phyloP scores from a whole-genome alignment of 2,888 invertebrate genomes.

The Lutraria lutraria region DNA sequence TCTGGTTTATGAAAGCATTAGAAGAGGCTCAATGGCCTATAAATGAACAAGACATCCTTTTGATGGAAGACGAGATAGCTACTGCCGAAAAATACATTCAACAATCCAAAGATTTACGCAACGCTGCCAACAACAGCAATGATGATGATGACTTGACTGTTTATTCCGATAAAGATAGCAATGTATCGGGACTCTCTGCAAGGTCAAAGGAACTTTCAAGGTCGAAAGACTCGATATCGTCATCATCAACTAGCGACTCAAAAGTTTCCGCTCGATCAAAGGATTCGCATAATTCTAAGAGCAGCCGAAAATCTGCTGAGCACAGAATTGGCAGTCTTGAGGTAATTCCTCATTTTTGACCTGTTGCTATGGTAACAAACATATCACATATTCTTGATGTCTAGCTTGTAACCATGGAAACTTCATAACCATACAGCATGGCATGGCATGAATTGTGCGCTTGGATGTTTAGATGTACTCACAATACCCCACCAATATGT shows the following conservation, averaged over 20 bases:
- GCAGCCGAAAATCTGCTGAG: slow-evolving; percentile 26
- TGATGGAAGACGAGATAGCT: slow-evolving; percentile 84
- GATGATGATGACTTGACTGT: slow-evolving; percentile 73
- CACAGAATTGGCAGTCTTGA: slow-evolving; percentile 51
- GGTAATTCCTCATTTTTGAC: slow-evolving; percentile 58
- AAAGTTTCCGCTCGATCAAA: slow-evolving; percentile 30
- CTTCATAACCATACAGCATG: neutral
- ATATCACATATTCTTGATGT: slow-evolving; percentile 4
- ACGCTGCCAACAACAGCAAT: slow-evolving; percentile 61
- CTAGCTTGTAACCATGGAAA: slow-evolving; percentile 9
- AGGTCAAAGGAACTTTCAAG: slow-evolving; percentile 64
- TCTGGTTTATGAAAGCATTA: slow-evolving; percentile 78
- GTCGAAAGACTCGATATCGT: slow-evolving; percentile 63
- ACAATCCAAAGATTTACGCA: slow-evolving; percentile 82
- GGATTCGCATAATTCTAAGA: slow-evolving; percentile 48
- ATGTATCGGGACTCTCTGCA: slow-evolving; percentile 72
- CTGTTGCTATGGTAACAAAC: slow-evolving; percentile 2
- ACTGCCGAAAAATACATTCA: slow-evolving; percentile 81
- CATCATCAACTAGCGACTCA: slow-evolving; percentile 41
- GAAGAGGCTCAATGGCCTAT: slow-evolving; percentile 83
- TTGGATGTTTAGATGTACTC: neutral
- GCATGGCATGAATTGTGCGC: neutral
- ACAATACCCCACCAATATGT: neutral
- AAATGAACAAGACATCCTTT: slow-evolving; percentile 78
- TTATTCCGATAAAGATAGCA: slow-evolving; percentile 75